Evolutionary conservation across 2,888 invertebrate species (phyloP), one percentile per base, ranked within the genome.

Genomic region (Parelbella ahira): DNA sequence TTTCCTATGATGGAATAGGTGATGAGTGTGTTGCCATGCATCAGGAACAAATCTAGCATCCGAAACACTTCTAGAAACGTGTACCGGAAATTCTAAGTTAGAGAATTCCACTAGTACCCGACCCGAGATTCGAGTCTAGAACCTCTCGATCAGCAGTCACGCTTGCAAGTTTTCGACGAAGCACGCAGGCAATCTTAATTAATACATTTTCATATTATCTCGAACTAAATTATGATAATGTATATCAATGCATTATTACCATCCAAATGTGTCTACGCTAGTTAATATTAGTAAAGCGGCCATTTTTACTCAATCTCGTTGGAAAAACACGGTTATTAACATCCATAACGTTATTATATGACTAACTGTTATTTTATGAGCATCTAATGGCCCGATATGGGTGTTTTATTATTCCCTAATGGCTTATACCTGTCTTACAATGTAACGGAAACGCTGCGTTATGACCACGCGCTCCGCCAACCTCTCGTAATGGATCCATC

Each of bases 351-450:
- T 75, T 80, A 79, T 77, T 77, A 75, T 77, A 82, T 81, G 78
- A 82, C 78, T 86, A 86, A 87, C 83, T 80, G 84, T 86, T 86
- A 87, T 86, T 87, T 87, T 86, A 87, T 71, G 86, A 83, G 77
- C 75, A 61, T 71, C 75, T 86, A 86, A 87, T 83, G 86, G 82
- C 63, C 67, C 78, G 84, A 86, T 87, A 87, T 81, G 74, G 74
- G 76, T 74, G 69, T 84, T 86, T 86, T 87, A 84, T 84, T 86
- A 80, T 77, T 70, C 82, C 82, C 77, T 80, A 84, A 87, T 82
- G 84, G 80, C 78, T 72, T 78, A 79, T 86, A 87, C 86, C 87
- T 87, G 87, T 84, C 86, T 81, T 76, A 69, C 56, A 62, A 64
- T 63, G 69, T 68, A 69, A 68, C 60, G 56, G 58, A 53, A 55